These are phyloP conservation scores for Dasypolia templi DNA, from an alignment of 2,888 invertebrate genomes.

Conservation along the genomic window DNA sequence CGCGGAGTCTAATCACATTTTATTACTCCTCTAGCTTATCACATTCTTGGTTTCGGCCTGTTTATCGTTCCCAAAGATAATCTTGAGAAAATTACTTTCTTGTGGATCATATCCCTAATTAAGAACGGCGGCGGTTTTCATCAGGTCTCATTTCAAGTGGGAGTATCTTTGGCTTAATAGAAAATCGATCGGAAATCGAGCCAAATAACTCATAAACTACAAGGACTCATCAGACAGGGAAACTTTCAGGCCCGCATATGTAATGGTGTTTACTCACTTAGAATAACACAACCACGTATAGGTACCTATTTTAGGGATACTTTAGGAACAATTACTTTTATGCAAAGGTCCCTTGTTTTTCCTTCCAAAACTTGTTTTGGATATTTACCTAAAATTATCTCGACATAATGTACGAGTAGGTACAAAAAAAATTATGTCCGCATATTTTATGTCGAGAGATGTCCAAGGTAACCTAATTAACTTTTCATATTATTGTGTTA, in stretches of 20 bases:
- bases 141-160: slow-evolving; percentile 72
- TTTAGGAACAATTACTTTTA: slow-evolving; percentile 18
- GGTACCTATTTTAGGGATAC: slow-evolving; percentile 4
- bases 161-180: slow-evolving; percentile 77
- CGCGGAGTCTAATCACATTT: slow-evolving; percentile 57
- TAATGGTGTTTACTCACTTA: slow-evolving; percentile 23
- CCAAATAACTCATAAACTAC: slow-evolving; percentile 67
- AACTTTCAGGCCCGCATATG: slow-evolving; percentile 39
- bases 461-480: slow-evolving; percentile 45
- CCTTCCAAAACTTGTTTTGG: not conserved
- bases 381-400: slow-evolving; percentile 23
- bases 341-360: slow-evolving; percentile 19
- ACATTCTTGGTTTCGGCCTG: slow-evolving; percentile 68
- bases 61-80: slow-evolving; percentile 75
- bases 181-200: slow-evolving; percentile 83
- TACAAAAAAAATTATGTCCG: too few species aligned
- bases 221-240: slow-evolving; percentile 34
- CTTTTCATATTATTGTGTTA: slow-evolving; percentile 34
- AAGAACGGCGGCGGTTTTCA: slow-evolving; percentile 78
- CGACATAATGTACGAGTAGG: slow-evolving; percentile 3
- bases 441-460: slow-evolving; percentile 29
- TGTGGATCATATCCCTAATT: slow-evolving; percentile 86
- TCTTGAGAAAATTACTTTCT: slow-evolving; percentile 84
- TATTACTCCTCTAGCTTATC: slow-evolving; percentile 68
- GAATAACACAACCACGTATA: not conserved